Evolutionary conservation across 2,888 invertebrate species (phyloP), one percentile per base, ranked within the genome.

Genomic region (Diaprepes abbreviatus): DNA sequence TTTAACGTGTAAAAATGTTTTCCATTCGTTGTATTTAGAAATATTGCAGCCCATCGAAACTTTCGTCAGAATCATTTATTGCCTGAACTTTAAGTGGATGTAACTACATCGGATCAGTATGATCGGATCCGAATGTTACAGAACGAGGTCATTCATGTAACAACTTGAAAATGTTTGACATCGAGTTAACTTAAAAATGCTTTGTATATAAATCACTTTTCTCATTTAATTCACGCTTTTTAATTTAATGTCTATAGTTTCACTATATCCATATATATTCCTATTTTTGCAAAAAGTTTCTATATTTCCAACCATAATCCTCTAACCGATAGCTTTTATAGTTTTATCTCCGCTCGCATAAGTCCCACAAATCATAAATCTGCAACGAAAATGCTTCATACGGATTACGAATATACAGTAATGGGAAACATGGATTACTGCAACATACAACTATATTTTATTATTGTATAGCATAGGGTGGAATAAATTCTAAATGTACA

Each of bases 381-480:
- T 50, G 28, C 48, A 14, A 50, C 48, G 28, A 50, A 50, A 50
- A 50, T 28, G 40, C 28, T 40, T 6, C 21, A 12, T 28, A 17
- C 57, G 38, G 59, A 45, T 59, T 59, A 59, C 59, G 31, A 43
- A 59, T 59, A 43, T 59, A 43, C 17, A 59, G 31, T 59, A 59
- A 59, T 59, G 43, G 59, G 43, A 31, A 43, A 43, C 45, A 59
- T 59, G 59, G 59, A 59, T 59, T 59, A 59, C 33, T 40, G 38
- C 59, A 28, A 31, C 6, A 59, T 45, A 31, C 59, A 40, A 43
- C 14, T 57, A 57, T 38, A 1, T 40, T 21, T 28, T 28, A 28
- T 50, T 50, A 6, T 24, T 28, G 16, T 28, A 28, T 6, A 28
- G 28, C 14, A 28, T 21, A 28, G 14, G 1, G 17, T 2, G n/a